Evolutionary conservation across 2,888 invertebrate genomes (phyloP).

Genomic region (Cantharis rustica): DNA sequence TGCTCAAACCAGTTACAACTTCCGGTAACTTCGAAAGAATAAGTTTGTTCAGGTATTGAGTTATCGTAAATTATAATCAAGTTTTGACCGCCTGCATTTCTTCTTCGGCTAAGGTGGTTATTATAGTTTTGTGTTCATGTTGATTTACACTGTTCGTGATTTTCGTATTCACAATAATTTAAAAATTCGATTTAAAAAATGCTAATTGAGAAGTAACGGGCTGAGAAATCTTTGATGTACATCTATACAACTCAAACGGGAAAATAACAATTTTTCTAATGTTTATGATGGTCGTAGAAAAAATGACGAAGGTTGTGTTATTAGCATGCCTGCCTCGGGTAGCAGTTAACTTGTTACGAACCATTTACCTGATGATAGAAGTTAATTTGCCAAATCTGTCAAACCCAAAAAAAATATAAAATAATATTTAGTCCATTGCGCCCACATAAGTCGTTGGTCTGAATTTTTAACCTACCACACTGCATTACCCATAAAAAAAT

Average conservation of each 20-base stretch:
- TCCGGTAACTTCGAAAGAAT: constrained; percentile 43
- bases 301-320: not conserved
- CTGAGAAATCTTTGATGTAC: not conserved
- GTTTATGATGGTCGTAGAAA: not conserved
- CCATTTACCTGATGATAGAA: not conserved
- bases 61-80: constrained; percentile 35
- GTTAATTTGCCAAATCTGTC: not conserved
- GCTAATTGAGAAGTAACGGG: not conserved
- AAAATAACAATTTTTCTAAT: not conserved
- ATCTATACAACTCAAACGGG: not conserved
- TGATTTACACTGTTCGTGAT: constrained; percentile 31
- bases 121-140: constrained; percentile 26
- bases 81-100: constrained; percentile 31
- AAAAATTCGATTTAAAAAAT: not conserved
- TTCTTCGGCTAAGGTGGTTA: constrained; percentile 20
- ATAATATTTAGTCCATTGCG: no score
- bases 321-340: not conserved
- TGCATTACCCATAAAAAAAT: not conserved
- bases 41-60: constrained; percentile 30
- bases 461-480: no score
- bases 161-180: not conserved
- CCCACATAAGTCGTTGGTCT: no score
- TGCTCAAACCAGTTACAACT: constrained; percentile 54
- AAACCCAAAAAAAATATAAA: no score
- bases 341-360: not conserved